A percentile compares a stretch with the other conserved stretches of the same genome.
Evolutionary conservation across 2,113 vertebrate genomes (phyloP).

Genomic region (Mandrillus leucophaeus): DNA sequence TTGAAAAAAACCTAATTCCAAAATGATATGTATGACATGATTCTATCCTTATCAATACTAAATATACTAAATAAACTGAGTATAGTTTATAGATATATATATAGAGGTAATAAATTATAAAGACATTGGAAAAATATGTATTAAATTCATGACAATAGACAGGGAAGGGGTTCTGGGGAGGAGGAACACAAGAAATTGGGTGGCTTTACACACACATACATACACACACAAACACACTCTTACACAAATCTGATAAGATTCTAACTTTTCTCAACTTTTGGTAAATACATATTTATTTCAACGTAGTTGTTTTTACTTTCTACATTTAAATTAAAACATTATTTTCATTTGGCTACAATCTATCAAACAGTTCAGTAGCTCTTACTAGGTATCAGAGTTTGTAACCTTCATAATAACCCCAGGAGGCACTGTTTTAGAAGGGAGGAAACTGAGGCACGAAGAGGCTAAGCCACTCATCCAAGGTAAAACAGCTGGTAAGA

Average conservation of each 20-base stretch:
- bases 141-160: not conserved
- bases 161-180: not conserved
- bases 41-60: not conserved
- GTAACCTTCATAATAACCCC: not conserved
- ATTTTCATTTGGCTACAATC: not conserved
- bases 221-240: not conserved
- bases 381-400: not conserved
- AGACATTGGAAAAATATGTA: not conserved
- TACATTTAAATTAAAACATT: not conserved
- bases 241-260: not conserved
- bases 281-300: not conserved
- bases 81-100: not conserved
- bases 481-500: not conserved
- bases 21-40: not conserved
- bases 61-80: not conserved
- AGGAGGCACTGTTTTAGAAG: not conserved
- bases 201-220: not conserved
- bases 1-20: not conserved
- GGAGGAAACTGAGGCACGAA: not conserved
- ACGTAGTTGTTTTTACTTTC: not conserved
- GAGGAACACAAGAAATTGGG: not conserved
- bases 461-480: not conserved
- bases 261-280: conserved; percentile 2
- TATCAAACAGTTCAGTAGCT: not conserved
- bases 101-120: not conserved